Conservation (phyloP, 2,797 vertebrate genomes). For the Myotis planiceps region DNA sequence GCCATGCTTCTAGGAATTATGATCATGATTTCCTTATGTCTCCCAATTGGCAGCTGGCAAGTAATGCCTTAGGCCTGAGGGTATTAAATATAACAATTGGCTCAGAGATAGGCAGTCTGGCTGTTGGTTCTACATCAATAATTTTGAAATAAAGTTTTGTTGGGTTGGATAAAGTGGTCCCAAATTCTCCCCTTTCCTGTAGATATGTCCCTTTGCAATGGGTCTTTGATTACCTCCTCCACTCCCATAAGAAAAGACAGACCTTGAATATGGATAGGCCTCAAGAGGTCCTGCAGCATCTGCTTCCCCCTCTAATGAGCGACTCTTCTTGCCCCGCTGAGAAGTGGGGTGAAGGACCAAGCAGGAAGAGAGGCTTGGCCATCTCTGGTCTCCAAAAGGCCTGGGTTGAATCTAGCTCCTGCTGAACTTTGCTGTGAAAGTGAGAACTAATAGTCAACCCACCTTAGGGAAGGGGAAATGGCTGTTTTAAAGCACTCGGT, state of each 20-base stretch:
- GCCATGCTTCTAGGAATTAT: background rate
- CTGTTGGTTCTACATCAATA: background rate
- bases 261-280: background rate
- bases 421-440: background rate
- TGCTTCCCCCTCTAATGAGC: background rate
- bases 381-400: background rate
- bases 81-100: background rate
- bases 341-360: background rate
- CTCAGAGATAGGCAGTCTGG: background rate
- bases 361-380: background rate
- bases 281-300: background rate
- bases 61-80: background rate
- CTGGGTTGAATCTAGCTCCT: background rate
- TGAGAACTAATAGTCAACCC: background rate
- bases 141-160: constrained; percentile 43
- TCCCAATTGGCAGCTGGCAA: background rate
- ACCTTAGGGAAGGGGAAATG: background rate
- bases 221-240: background rate
- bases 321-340: background rate
- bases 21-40: background rate
- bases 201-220: background rate
- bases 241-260: background rate
- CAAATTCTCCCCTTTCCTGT: background rate
- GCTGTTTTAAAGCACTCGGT: background rate
- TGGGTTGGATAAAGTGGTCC: background rate